phyloP scores from a whole-genome alignment of 2,113 vertebrate species.

The Trochalopteron elliotii region DNA sequence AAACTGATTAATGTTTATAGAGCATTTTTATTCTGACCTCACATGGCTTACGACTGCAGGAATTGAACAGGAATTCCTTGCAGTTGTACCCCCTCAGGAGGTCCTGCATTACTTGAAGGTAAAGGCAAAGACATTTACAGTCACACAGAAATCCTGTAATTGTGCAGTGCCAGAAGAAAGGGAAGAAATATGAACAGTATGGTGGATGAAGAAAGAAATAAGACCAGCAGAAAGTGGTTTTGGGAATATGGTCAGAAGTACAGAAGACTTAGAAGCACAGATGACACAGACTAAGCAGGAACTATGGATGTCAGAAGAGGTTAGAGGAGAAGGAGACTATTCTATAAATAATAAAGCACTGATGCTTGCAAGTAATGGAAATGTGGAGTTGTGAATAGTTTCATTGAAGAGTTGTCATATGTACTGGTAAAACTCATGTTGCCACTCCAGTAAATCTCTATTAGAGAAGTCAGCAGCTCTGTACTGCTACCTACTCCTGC shows the following conservation, averaged over 20 bases:
- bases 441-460: neutral
- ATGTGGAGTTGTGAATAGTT: neutral
- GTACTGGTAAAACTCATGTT: neutral
- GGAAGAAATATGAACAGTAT: neutral
- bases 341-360: neutral
- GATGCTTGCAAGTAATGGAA: neutral
- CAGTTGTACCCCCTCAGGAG: neutral
- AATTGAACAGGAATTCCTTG: neutral
- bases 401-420: neutral
- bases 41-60: neutral
- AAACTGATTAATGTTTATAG: neutral
- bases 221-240: neutral
- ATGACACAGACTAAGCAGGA: neutral
- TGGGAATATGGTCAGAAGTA: neutral
- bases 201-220: neutral
- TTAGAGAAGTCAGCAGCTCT: neutral
- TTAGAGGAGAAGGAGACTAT: neutral
- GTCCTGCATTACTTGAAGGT: neutral
- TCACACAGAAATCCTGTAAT: neutral
- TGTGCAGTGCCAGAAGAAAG: neutral
- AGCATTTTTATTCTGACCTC: neutral
- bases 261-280: neutral
- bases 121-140: neutral
- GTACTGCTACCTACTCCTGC: neutral
- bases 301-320: neutral